Percentiles rank a stretch among this genome's conserved stretches.
phyloP scores from a whole-genome alignment of 2,113 vertebrate genomes.

The Alexandromys fortis region DNA sequence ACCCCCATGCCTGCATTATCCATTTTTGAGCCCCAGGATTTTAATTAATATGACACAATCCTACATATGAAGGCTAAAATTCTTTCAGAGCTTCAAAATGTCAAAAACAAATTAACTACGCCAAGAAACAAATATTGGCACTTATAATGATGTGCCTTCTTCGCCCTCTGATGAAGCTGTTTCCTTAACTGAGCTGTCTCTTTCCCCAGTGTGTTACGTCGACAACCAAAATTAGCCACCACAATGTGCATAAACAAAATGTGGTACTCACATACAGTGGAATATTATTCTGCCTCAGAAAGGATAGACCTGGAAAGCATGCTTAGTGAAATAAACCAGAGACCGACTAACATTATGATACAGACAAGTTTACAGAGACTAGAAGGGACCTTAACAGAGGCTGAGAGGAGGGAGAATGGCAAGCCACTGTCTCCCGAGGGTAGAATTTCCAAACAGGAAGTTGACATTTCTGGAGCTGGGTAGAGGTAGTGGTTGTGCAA shows the following conservation, averaged over 20 bases:
- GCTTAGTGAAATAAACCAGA: not conserved
- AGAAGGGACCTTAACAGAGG: not conserved
- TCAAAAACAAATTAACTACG: not conserved
- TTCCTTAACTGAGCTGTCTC: not conserved
- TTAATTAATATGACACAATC: not conserved
- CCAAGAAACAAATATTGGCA: not conserved
- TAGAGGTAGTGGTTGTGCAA: not conserved
- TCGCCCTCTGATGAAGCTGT: not conserved
- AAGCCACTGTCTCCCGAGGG: not conserved
- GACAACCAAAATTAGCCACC: not conserved
- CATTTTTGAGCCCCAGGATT: not conserved
- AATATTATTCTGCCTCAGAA: not conserved
- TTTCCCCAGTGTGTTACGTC: not conserved
- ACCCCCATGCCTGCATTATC: not conserved
- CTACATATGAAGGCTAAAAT: not conserved
- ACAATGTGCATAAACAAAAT: not conserved
- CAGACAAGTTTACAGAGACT: not conserved
- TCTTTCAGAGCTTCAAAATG: slow-evolving; percentile 45
- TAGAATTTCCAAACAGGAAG: not conserved
- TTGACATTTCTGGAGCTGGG: not conserved
- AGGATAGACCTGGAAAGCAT: not conserved
- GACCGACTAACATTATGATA: not conserved
- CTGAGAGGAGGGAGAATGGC: not conserved
- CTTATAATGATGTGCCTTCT: not conserved
- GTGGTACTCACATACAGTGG: too few species aligned